Percentiles rank a stretch among this genome's conserved stretches.
Conservation (phyloP, 2,113 vertebrate species). For the Parus major region DNA sequence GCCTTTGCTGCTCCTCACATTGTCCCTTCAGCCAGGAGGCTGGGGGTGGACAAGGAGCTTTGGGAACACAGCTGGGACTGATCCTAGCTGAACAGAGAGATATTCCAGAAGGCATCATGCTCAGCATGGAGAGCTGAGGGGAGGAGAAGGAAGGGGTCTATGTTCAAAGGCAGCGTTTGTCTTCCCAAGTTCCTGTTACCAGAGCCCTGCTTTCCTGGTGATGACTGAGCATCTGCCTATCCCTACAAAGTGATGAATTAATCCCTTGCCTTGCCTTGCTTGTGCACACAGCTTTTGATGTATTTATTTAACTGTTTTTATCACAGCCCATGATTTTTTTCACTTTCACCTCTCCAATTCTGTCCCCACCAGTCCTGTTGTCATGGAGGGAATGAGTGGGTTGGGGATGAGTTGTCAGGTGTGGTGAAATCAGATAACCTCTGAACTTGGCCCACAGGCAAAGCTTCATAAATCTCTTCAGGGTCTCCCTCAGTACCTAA, state of each 20-base stretch:
- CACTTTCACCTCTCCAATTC: not conserved
- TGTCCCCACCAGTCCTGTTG: rapidly evolving
- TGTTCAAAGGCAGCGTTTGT: rapidly evolving
- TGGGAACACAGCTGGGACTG: not conserved
- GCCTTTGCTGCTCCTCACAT: not conserved
- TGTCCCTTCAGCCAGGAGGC: not conserved
- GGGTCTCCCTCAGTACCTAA: not conserved
- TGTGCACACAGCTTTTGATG: not conserved
- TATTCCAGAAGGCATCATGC: not conserved
- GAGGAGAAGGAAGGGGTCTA: not conserved
- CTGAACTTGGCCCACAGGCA: not conserved
- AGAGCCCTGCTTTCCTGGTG: not conserved
- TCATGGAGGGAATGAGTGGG: rapidly evolving
- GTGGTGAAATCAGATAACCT: not conserved
- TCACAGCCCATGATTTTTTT: not conserved
- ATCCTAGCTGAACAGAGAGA: not conserved
- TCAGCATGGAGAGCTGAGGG: not conserved
- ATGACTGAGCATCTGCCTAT: not conserved
- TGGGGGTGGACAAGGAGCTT: not conserved
- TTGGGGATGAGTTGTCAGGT: rapidly evolving
- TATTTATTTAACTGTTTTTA: not conserved
- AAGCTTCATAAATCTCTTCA: not conserved
- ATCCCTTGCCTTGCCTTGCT: not conserved
- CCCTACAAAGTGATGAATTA: not conserved
- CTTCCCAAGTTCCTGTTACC: not conserved